Conservation (phyloP, 35 echinoderm and acorn worm genomes). For the Acanthaster planci region DNA sequence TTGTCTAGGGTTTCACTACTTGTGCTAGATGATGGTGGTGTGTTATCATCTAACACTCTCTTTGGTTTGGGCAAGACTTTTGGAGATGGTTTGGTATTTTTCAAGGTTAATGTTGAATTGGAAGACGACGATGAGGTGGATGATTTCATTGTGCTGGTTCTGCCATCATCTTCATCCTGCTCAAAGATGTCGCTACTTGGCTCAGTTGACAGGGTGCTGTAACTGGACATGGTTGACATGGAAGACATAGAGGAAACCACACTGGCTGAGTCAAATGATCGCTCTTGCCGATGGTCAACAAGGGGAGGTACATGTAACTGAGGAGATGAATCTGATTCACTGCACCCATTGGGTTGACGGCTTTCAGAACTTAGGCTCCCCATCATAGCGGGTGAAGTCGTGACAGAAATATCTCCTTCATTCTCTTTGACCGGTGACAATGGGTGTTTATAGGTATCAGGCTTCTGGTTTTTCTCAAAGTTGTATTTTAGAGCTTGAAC, state of each 20-base stretch:
- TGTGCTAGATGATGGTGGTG: not conserved
- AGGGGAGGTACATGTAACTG: constrained; percentile 55
- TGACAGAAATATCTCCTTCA: constrained; percentile 10
- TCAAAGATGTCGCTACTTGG: constrained; percentile 76
- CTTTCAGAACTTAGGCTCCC: not conserved
- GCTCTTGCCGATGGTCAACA: constrained; percentile 54
- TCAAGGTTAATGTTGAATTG: constrained; percentile 59
- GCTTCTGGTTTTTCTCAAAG: constrained; percentile 2
- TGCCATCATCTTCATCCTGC: constrained; percentile 51
- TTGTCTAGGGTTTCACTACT: not conserved
- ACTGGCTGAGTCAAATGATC: constrained; percentile 74
- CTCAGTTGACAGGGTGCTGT: constrained; percentile 77
- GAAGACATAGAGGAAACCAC: constrained; percentile 88
- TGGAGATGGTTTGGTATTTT: constrained; percentile 19
- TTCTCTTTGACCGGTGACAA: constrained; percentile 49
- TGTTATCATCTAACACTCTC: constrained; percentile 9
- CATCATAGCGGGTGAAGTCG: constrained; percentile 31
- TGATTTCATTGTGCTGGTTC: constrained; percentile 58
- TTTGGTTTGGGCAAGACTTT: constrained; percentile 12
- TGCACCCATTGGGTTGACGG: not conserved
- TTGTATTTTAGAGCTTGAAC: not conserved
- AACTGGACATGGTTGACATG: constrained; percentile 83
- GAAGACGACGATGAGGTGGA: constrained; percentile 50
- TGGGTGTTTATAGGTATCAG: constrained; percentile 23
- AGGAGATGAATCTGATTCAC: constrained; percentile 41